Percentiles rank a stretch among this genome's conserved stretches.
phyloP scores from a whole-genome alignment of 2,888 invertebrate species.

The Cepaea hortensis region DNA sequence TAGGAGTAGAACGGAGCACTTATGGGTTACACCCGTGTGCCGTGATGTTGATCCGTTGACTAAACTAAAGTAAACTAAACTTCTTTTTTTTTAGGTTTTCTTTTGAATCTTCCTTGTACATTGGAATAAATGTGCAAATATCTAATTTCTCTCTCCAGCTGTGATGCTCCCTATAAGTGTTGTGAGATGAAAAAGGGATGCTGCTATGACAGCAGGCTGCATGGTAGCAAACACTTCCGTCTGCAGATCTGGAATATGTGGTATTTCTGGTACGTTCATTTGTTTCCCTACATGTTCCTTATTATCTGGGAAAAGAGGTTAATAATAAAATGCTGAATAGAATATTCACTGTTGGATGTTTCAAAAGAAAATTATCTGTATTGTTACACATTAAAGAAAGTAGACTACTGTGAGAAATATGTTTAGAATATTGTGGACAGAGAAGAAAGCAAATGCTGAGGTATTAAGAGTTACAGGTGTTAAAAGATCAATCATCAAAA shows the following conservation, averaged over 20 bases:
- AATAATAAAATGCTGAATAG: not conserved
- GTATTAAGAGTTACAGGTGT: too few species aligned
- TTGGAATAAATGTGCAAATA: not conserved
- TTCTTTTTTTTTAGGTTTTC: too few species aligned
- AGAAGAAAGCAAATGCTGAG: too few species aligned
- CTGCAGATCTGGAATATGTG: constrained; percentile 73
- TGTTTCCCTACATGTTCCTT: not conserved
- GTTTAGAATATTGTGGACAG: too few species aligned
- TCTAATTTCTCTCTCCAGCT: constrained; percentile 49
- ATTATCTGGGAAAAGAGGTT: too few species aligned
- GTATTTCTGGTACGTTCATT: constrained; percentile 70
- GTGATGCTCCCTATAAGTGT: constrained; percentile 55
- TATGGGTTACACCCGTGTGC: too few species aligned
- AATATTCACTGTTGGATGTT: not conserved
- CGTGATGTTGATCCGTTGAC: too few species aligned
- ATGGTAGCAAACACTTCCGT: constrained; percentile 57
- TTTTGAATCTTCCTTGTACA: too few species aligned
- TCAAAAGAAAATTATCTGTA: not conserved
- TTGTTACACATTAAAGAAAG: not conserved
- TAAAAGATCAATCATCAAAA: too few species aligned
- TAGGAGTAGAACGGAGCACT: too few species aligned
- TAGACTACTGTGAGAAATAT: too few species aligned
- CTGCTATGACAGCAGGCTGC: constrained; percentile 59
- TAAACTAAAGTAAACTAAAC: too few species aligned
- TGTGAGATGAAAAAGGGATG: constrained; percentile 58